Evolutionary conservation across 2,113 vertebrate species (phyloP), one percentile per base, ranked within the genome.

Genomic region (Ammodytes marinus): DNA sequence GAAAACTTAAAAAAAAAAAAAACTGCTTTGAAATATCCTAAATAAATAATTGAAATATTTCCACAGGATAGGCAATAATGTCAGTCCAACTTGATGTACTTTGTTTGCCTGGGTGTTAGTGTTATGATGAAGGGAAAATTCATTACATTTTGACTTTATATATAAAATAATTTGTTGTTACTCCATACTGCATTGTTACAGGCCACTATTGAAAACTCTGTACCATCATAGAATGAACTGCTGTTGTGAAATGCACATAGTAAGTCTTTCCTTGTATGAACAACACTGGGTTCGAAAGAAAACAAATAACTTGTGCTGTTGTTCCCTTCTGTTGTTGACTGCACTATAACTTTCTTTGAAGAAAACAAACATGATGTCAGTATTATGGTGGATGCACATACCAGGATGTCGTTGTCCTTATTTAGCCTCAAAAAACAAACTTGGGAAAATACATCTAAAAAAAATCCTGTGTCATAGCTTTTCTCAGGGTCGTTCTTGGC

Each of bases 401-500:
- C 64, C 66, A 74, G 70, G 84, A 89, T 76, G 77, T 27, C 27
- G 2, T 68, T 68, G 60, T 78, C 59, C 19, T 39, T 50, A 45
- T 46, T 57, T 53, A 74, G 74, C 47, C 70, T 27, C 27, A 27
- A 70, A 77, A 82, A 54, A 77, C 59, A 69, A 50, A 71, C 27
- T 13, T 77, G 58, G 17, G 37, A 66, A 64, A 87, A 65, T 74
- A 13, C 1, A 14, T 65, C 77, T 52, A 10, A 82, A 83, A 10
- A 82, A 83, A 87, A 83, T 86, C 85, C 79, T 77, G 67, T 82
- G 73, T 83, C 69, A 75, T 72, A 54, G n/a, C 66, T 74, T 76
- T 87, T 84, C 92, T 94, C 92, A 94, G 93, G 93, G 77, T 82
- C 61, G 81, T 84, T 77, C 74, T 68, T 72, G 37, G 40, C 75